Percentiles rank a stretch among this genome's conserved stretches.
Evolutionary conservation across 2,113 vertebrate species (phyloP).

Genomic region (Phalacrocorax brasilianus): DNA sequence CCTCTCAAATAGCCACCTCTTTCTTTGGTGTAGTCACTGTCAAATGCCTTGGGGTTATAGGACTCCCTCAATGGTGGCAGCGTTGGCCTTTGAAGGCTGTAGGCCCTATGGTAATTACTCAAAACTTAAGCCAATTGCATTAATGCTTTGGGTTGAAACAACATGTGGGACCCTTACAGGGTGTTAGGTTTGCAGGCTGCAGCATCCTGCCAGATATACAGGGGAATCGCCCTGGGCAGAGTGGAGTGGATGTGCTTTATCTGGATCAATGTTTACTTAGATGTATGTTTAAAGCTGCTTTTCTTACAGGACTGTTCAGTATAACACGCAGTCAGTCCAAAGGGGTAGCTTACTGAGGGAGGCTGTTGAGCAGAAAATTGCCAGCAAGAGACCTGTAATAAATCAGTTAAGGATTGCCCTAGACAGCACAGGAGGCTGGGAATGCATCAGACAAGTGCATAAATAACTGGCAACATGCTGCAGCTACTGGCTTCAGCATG

Average conservation of each 20-base stretch:
- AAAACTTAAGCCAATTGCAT: neutral
- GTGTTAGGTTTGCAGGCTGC: neutral
- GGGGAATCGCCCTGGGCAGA: fast-evolving
- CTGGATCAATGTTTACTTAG: neutral
- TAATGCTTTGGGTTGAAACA: neutral
- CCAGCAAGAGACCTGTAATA: neutral
- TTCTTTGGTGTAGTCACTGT: neutral
- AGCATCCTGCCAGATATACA: neutral
- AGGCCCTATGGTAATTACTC: neutral
- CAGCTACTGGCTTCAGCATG: neutral
- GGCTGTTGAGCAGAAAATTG: neutral
- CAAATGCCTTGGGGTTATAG: neutral
- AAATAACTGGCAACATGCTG: neutral
- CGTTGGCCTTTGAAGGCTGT: neutral
- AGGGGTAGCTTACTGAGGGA: neutral
- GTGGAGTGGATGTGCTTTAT: neutral
- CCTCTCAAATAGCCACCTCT: neutral
- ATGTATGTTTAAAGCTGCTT: neutral
- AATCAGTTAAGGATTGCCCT: neutral
- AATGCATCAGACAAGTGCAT: fast-evolving
- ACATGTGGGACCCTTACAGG: fast-evolving
- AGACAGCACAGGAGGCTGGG: neutral
- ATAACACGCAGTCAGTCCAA: neutral
- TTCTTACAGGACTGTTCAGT: neutral
- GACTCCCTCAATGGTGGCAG: neutral